Percentiles rank a stretch among this genome's conserved stretches.
These are phyloP conservation scores for Theodoxus fluviatilis DNA, from an alignment of 2,888 invertebrate genomes.

Conservation along the genomic window DNA sequence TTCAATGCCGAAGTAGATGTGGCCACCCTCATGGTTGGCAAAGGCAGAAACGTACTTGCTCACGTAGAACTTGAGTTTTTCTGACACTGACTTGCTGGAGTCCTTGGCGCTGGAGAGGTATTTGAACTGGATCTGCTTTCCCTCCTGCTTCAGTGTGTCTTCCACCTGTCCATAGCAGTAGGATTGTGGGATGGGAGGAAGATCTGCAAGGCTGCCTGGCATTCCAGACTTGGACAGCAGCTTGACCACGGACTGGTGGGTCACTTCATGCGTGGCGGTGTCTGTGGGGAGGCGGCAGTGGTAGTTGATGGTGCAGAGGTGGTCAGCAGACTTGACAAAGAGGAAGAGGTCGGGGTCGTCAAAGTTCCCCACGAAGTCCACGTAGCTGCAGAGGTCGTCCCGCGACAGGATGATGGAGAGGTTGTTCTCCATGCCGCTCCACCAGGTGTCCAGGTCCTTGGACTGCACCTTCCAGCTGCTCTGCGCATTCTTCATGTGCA, in stretches of 20 bases:
- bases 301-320: slow-evolving; percentile 47
- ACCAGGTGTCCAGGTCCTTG: slow-evolving; percentile 53
- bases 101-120: slow-evolving; percentile 34
- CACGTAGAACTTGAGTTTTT: slow-evolving; percentile 37
- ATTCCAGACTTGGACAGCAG: slow-evolving; percentile 38
- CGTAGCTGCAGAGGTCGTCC: slow-evolving; percentile 54
- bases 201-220: slow-evolving; percentile 36
- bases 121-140: slow-evolving; percentile 56
- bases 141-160: slow-evolving; percentile 48
- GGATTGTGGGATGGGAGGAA: slow-evolving; percentile 42
- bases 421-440: slow-evolving; percentile 53
- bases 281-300: slow-evolving; percentile 50
- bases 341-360: slow-evolving; percentile 47
- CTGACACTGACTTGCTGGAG: slow-evolving; percentile 34
- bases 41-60: slow-evolving; percentile 51
- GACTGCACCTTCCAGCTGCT: slow-evolving; percentile 34
- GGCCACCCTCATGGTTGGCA: slow-evolving; percentile 55
- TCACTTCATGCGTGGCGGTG: slow-evolving; percentile 53
- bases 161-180: slow-evolving; percentile 41
- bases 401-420: slow-evolving; percentile 46
- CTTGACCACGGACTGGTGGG: slow-evolving; percentile 46
- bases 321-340: slow-evolving; percentile 53
- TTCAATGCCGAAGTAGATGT: slow-evolving; percentile 54
- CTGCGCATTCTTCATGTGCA: slow-evolving; percentile 48
- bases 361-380: slow-evolving; percentile 52